phyloP scores from a whole-genome alignment of 2,797 vertebrate genomes.

The Urosaurus nigricauda region DNA sequence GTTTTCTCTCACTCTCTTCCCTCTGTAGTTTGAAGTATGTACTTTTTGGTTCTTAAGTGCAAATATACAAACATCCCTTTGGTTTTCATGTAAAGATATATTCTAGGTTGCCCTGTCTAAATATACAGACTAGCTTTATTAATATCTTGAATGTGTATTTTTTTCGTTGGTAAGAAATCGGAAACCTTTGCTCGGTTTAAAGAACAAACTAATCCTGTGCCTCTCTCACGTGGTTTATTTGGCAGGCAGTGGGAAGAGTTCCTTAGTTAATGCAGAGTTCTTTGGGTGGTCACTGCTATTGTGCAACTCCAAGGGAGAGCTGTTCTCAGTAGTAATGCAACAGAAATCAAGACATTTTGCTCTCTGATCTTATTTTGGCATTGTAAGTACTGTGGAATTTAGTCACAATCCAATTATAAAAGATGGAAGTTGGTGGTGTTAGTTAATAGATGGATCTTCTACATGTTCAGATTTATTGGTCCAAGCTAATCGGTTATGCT shows the following conservation, averaged over 20 bases:
- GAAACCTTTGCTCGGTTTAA: slow-evolving; percentile 3
- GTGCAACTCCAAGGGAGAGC: slow-evolving; percentile 65
- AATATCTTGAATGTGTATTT: background rate
- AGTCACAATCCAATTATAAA: slow-evolving; percentile 67
- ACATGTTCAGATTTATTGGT: background rate
- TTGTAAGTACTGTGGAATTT: slow-evolving; percentile 58
- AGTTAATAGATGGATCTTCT: slow-evolving; percentile 48
- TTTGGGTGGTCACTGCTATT: slow-evolving; percentile 64
- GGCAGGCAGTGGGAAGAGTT: slow-evolving; percentile 29
- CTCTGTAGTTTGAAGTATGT: slow-evolving; percentile 29
- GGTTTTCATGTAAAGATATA: background rate
- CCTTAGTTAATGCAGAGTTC: slow-evolving; percentile 25
- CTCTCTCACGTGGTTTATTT: background rate
- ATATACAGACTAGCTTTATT: background rate
- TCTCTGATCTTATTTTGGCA: slow-evolving; percentile 61
- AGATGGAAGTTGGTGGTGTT: slow-evolving; percentile 57
- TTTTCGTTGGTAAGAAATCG: slow-evolving; percentile 14
- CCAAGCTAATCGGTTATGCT: slow-evolving; percentile 39
- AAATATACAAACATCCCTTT: background rate
- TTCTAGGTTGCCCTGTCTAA: slow-evolving; percentile 11
- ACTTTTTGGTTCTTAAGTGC: background rate
- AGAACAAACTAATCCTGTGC: background rate
- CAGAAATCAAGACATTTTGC: slow-evolving; percentile 53
- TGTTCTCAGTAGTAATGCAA: slow-evolving; percentile 52
- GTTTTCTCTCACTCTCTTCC: background rate